These are phyloP conservation scores for Drosophila albomicans DNA, from an alignment of 1,140 invertebrate genomes.

Conservation along the genomic window DNA sequence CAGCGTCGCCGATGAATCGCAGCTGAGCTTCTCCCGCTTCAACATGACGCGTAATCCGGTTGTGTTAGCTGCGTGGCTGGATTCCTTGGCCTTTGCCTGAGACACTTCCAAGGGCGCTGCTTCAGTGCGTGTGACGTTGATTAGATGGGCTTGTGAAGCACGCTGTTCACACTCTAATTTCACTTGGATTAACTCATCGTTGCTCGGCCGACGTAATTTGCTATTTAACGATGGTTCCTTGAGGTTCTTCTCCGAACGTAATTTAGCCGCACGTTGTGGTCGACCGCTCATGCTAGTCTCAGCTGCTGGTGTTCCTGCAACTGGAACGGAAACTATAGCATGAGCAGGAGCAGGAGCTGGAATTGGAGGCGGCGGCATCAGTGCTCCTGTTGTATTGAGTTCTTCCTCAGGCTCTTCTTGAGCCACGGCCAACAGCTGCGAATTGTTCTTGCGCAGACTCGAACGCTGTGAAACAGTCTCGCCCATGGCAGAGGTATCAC, in stretches of 20 bases:
- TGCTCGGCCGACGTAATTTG: conserved; percentile 69
- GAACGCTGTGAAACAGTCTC: conserved; percentile 21
- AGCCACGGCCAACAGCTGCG: conserved; percentile 65
- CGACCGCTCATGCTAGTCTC: conserved; percentile 54
- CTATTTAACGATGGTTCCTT: conserved; percentile 59
- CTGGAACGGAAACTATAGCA: neutral
- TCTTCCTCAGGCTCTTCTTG: conserved; percentile 29
- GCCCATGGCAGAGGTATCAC: neutral
- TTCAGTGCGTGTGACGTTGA: neutral
- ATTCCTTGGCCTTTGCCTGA: neutral
- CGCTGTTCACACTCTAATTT: conserved; percentile 75
- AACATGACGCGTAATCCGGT: conserved; percentile 53
- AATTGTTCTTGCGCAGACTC: conserved; percentile 59
- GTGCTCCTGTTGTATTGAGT: conserved; percentile 48
- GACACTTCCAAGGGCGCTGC: neutral
- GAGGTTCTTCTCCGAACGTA: conserved; percentile 65
- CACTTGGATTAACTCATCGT: conserved; percentile 42
- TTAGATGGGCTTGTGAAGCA: conserved; percentile 57
- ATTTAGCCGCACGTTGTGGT: conserved; percentile 73
- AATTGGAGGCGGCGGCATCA: conserved; percentile 74
- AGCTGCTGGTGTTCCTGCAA: conserved; percentile 2
- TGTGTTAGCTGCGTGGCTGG: neutral
- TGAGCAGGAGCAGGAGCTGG: conserved; percentile 17
- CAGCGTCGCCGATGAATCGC: conserved; percentile 21
- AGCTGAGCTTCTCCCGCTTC: conserved; percentile 75